Evolutionary conservation across 2,113 vertebrate genomes (phyloP).

Genomic region (Platanista minor): DNA sequence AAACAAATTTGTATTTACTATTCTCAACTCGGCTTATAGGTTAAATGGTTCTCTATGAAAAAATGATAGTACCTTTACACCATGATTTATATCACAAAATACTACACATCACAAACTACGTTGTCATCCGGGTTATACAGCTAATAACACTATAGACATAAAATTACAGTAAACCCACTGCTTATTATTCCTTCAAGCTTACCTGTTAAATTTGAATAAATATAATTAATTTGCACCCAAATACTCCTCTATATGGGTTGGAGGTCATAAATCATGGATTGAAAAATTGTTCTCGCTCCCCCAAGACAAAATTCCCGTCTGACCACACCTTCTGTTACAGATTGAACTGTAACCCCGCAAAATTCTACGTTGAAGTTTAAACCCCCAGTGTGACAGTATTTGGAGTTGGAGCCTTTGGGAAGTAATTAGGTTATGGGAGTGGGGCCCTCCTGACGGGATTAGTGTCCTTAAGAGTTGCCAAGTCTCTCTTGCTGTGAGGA

Average conservation of each 20-base stretch:
- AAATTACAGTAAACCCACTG: not conserved
- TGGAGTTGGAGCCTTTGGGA: not conserved
- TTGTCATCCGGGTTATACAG: not conserved
- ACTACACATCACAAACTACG: not conserved
- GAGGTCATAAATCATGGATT: not conserved
- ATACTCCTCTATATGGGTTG: no score
- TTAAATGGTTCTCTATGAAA: conserved; percentile 5
- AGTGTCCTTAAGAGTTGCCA: not conserved
- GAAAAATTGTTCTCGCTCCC: not conserved
- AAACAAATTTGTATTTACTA: not conserved
- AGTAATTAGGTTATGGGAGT: fast-evolving
- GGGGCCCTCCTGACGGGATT: not conserved
- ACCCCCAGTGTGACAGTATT: fast-evolving
- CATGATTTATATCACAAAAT: not conserved
- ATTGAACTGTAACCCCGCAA: not conserved
- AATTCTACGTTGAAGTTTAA: fast-evolving
- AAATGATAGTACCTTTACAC: not conserved
- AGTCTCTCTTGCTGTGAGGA: not conserved
- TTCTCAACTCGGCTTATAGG: not conserved
- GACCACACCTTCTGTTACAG: not conserved
- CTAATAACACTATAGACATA: not conserved
- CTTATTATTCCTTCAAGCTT: not conserved
- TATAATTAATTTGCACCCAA: not conserved
- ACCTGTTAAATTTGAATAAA: not conserved
- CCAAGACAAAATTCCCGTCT: not conserved